Evolutionary conservation across 2,888 invertebrate species (phyloP).

Genomic region (Athripsodes cinereus): DNA sequence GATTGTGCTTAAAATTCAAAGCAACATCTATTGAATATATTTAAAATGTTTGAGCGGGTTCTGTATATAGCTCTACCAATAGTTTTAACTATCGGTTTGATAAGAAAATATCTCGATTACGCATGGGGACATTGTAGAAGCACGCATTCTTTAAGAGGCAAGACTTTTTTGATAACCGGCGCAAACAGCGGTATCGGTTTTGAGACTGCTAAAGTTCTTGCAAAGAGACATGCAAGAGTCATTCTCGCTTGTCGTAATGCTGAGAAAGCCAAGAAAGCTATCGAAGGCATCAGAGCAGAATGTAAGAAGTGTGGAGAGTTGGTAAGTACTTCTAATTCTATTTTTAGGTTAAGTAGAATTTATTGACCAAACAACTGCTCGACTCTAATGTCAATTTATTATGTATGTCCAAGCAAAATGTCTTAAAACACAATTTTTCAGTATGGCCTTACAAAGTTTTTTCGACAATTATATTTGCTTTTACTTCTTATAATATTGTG

Average conservation of each 20-base stretch:
- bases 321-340: conserved; percentile 11
- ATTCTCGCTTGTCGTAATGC: conserved; percentile 76
- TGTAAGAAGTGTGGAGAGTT: conserved; percentile 7
- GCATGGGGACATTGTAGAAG: conserved; percentile 45
- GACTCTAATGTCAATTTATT: too few species aligned
- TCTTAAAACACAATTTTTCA: too few species aligned
- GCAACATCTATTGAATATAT: too few species aligned
- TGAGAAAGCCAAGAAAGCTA: conserved; percentile 57
- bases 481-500: too few species aligned
- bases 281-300: conserved; percentile 52
- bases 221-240: conserved; percentile 64
- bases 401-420: too few species aligned
- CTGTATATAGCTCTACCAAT: conserved; percentile 10
- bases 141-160: conserved; percentile 55
- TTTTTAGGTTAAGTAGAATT: neutral
- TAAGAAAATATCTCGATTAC: conserved; percentile 41
- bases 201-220: conserved; percentile 70
- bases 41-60: conserved; percentile 9
- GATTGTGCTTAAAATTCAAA: too few species aligned
- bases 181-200: conserved; percentile 81
- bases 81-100: conserved; percentile 30
- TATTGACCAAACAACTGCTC: neutral
- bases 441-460: too few species aligned
- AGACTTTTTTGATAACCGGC: conserved; percentile 74
- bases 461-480: too few species aligned